A percentile compares a stretch with the other conserved stretches of the same genome.
Conservation (phyloP, 2,888 invertebrate genomes). For the Noctua fimbriata region DNA sequence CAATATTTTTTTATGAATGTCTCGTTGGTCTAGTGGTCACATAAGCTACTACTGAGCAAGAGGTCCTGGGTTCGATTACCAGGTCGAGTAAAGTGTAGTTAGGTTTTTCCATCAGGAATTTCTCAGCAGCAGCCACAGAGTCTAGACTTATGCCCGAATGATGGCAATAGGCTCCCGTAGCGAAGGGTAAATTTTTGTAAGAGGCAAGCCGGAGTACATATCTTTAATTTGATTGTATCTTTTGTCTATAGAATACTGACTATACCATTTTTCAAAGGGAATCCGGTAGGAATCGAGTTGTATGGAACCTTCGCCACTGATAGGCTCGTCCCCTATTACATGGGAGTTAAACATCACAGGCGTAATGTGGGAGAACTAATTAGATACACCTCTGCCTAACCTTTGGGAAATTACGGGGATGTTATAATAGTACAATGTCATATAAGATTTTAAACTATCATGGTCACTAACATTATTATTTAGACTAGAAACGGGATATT, state of each 20-base stretch:
- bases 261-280: no score
- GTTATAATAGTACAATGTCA: no score
- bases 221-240: no score
- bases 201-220: no score
- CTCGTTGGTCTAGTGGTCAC: background rate
- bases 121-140: background rate
- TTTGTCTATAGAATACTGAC: no score
- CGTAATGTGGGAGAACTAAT: background rate
- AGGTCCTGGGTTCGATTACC: background rate
- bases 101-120: no score
- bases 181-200: no score
- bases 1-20: constrained; percentile 35
- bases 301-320: no score
- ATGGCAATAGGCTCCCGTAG: background rate
- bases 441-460: no score
- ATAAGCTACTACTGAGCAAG: background rate
- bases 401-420: background rate
- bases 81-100: background rate
- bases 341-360: background rate
- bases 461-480: no score
- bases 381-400: background rate
- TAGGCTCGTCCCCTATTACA: background rate
- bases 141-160: background rate
- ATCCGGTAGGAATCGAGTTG: no score
- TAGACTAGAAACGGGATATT: no score